Conservation (phyloP, 1,140 invertebrate species). For the Bombus confusus region DNA sequence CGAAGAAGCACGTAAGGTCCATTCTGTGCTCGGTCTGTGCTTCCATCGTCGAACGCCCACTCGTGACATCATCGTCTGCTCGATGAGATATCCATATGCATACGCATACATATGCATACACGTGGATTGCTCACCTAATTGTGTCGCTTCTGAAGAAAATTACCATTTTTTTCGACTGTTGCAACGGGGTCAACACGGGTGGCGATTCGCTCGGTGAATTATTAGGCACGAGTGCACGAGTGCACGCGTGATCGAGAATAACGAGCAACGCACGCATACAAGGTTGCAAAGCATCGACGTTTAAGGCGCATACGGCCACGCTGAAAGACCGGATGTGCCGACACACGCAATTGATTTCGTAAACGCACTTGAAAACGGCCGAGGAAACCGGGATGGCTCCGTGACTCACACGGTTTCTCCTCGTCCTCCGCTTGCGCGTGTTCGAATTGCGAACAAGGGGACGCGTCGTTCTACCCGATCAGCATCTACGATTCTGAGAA, state of each 20-base stretch:
- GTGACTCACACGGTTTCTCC: conserved; percentile 54
- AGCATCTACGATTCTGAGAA: too few species aligned
- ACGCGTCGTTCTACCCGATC: not conserved
- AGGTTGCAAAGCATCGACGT: conserved; percentile 34
- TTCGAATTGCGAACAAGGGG: not conserved
- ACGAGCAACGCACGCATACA: conserved; percentile 20
- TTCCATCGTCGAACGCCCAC: not conserved
- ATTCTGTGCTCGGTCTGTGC: too few species aligned
- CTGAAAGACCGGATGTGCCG: conserved; percentile 59
- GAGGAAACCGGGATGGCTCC: conserved; percentile 26
- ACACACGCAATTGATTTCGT: conserved; percentile 68
- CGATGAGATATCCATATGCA: not conserved
- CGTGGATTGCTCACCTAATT: not conserved
- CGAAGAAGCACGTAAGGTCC: too few species aligned
- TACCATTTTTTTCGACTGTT: not conserved
- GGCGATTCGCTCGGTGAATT: not conserved
- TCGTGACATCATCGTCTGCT: not conserved
- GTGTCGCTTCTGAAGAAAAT: not conserved
- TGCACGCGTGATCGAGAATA: conserved; percentile 25
- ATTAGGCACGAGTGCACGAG: not conserved
- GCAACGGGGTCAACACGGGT: not conserved
- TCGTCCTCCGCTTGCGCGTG: not conserved
- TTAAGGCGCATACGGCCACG: conserved; percentile 40
- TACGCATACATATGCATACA: not conserved
- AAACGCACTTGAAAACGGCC: conserved; percentile 60